A percentile compares a stretch with the other conserved stretches of the same genome.
phyloP scores from a whole-genome alignment of 2,888 invertebrate species.

The Eupithecia pulchellata region DNA sequence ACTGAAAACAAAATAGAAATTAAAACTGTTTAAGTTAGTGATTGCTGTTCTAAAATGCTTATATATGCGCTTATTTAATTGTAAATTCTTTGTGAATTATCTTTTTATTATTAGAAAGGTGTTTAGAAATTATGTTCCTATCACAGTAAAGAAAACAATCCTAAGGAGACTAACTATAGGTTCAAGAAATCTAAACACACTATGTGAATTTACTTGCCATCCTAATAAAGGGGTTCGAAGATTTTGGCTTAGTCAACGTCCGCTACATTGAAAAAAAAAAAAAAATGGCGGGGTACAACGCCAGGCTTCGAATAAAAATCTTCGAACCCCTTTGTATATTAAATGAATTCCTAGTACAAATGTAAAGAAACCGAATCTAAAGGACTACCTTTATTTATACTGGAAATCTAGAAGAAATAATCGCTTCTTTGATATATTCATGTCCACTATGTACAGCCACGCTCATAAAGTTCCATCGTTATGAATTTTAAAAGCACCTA shows the following conservation, averaged over 20 bases:
- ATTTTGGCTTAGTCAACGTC: no score
- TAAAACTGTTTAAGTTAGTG: background rate
- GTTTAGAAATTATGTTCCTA: background rate
- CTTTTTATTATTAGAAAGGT: background rate
- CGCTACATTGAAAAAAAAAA: no score
- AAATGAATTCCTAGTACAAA: background rate
- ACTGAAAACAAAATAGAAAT: slow-evolving; percentile 1
- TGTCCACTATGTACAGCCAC: background rate
- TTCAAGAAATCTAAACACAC: no score
- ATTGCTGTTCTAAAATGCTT: background rate
- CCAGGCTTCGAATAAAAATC: no score
- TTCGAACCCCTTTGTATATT: no score
- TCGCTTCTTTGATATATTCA: background rate
- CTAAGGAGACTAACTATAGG: no score
- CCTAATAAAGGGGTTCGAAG: no score
- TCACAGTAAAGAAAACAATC: background rate
- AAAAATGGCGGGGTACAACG: no score
- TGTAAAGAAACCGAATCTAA: background rate
- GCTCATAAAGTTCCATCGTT: background rate
- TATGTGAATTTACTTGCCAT: no score
- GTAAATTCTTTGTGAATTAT: background rate
- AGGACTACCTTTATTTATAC: background rate
- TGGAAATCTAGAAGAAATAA: background rate
- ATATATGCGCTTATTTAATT: background rate
- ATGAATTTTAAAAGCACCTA: background rate